Base-by-base conservation (phyloP, 2,888 invertebrate genomes). In the Carcina quercana region DNA sequence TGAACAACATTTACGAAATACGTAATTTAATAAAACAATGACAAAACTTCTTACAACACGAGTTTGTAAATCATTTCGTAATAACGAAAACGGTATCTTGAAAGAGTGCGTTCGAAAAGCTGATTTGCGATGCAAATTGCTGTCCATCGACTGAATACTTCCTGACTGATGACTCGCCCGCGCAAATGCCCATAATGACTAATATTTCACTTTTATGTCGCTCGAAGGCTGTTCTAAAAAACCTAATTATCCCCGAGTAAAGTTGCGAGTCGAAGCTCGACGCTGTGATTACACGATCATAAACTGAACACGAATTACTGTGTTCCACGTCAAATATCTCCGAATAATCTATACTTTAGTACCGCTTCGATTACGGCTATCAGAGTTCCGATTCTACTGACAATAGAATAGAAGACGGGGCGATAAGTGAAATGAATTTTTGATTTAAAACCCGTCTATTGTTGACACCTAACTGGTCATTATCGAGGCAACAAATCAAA, bases 131-230 rank as follows among this genome's bases (percentile, higher is more conserved):
- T 55, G 58, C 52, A 65, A 65, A 66, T 61, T 50, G 45, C 45
- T 28, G 39, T 37, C 37, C 40, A 47, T 43, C 44, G 48, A 40
- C 40, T 35, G 29, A 2, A 11, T 11, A 56, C 50, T 50, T 51
- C 43, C 47, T 49, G 47, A 43, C 40, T 44, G 47, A 46, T 53
- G 47, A 40, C 39, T 47, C 28, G 28, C 34, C 45, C 38, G 46
- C 50, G 45, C 52, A 50, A 58, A 62, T 55, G 51, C 44, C 49
- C 47, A 42, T 64, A 67, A 63, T 62, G 49, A 60, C 59, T 53
- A 57, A 64, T 59, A 65, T 59, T 59, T 58, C 52, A 61, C 49
- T 58, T 58, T 63, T 55, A 62, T 56, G 53, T 61, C 60, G 53
- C 59, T 60, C 43, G 42, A 38, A 58, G 49, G 43, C 48, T 45